phyloP scores from a whole-genome alignment of 2,888 invertebrate genomes.

The Tinea trinotella region DNA sequence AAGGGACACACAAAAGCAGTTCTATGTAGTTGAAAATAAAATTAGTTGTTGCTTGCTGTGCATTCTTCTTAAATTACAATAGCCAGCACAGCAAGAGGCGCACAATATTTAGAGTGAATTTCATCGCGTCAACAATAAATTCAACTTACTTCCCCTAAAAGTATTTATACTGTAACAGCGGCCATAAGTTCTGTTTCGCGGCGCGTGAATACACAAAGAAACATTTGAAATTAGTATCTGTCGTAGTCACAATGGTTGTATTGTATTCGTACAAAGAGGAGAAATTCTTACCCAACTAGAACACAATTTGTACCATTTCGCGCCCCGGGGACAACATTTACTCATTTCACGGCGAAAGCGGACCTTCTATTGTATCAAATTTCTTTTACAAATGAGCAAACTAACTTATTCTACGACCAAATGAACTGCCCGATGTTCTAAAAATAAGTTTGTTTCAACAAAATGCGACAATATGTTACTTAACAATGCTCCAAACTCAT shows the following conservation, averaged over 20 bases:
- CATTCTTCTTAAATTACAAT: constrained; percentile 14
- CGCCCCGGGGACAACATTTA: constrained; percentile 33
- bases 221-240: constrained; percentile 54
- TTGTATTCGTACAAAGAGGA: constrained; percentile 44
- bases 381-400: constrained; percentile 42
- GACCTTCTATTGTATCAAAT: constrained; percentile 35
- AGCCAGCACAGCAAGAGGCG: constrained; percentile 2
- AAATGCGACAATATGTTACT: too few species aligned
- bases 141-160: constrained; percentile 16
- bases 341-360: constrained; percentile 31
- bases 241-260: constrained; percentile 44
- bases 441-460: too few species aligned
- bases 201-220: constrained; percentile 34
- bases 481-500: too few species aligned
- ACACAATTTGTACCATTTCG: constrained; percentile 38
- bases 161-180: constrained; percentile 15
- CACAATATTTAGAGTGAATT: constrained; percentile 13
- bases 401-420: constrained; percentile 18
- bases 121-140: constrained; percentile 16
- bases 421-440: not conserved
- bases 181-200: constrained; percentile 34
- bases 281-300: constrained; percentile 40
- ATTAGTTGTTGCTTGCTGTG: not conserved
- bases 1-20: not conserved
- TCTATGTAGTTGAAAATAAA: constrained; percentile 9